These are phyloP conservation scores for Eptesicus fuscus DNA, from an alignment of 2,113 vertebrate species.

Conservation along the genomic window DNA sequence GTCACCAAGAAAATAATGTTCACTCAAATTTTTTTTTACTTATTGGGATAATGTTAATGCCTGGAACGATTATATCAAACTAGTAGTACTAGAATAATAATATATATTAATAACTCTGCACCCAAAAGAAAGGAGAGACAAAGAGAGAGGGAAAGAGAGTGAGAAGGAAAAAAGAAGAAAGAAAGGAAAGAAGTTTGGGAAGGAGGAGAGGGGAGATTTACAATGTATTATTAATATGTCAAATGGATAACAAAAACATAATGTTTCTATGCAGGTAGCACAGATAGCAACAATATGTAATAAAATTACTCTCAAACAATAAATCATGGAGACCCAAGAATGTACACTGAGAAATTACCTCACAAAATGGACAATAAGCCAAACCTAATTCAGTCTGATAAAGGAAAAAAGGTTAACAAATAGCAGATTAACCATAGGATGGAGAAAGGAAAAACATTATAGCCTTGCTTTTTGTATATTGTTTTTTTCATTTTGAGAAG, in stretches of 20 bases:
- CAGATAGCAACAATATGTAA: conserved; percentile 65
- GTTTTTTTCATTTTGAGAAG: conserved; percentile 39
- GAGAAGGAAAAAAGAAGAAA: rapidly evolving
- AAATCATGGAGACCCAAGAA: conserved; percentile 75
- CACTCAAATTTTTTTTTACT: background rate
- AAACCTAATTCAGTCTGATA: conserved; percentile 68
- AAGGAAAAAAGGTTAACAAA: conserved; percentile 25
- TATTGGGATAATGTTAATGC: background rate
- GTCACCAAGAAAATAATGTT: background rate
- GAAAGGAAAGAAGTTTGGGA: rapidly evolving
- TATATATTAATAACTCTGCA: background rate
- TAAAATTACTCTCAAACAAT: conserved; percentile 70
- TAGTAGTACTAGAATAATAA: background rate
- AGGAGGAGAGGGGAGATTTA: background rate
- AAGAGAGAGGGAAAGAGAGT: rapidly evolving
- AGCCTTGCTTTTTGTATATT: background rate
- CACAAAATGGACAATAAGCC: conserved; percentile 74
- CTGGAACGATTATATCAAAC: background rate
- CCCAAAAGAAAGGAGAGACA: background rate
- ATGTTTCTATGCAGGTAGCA: conserved; percentile 31
- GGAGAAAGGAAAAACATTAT: conserved; percentile 43
- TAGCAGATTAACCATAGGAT: conserved; percentile 47
- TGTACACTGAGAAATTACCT: conserved; percentile 72
- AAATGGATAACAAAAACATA: conserved; percentile 62
- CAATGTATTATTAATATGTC: background rate